Percentiles rank a stretch among this genome's conserved stretches.
phyloP scores from a whole-genome alignment of 2,113 vertebrate genomes.

The Dendropsophus ebraccatus region DNA sequence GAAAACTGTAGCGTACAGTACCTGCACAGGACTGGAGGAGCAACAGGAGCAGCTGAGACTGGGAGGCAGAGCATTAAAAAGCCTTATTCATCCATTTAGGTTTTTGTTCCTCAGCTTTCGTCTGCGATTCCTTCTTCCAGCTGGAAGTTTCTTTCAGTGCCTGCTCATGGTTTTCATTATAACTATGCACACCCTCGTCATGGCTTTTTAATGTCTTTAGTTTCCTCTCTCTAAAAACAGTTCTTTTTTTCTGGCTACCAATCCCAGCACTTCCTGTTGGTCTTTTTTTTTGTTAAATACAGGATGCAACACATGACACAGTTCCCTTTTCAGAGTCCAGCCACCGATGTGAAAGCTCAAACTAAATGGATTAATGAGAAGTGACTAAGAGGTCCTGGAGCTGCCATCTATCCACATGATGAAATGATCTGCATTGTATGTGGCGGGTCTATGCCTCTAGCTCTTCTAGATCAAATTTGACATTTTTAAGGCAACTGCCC shows the following conservation, averaged over 20 bases:
- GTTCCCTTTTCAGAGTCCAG: slow-evolving; percentile 57
- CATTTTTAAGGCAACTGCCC: background rate
- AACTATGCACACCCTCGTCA: slow-evolving; percentile 52
- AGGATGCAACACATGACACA: slow-evolving; percentile 60
- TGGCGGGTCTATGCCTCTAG: background rate
- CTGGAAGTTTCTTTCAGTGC: slow-evolving; percentile 46
- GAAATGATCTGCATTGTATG: slow-evolving; percentile 15
- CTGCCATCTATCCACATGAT: slow-evolving; percentile 37
- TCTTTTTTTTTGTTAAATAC: slow-evolving; percentile 57
- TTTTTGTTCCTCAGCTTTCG: slow-evolving; percentile 12
- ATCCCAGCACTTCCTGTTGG: slow-evolving; percentile 58
- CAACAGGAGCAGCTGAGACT: slow-evolving; percentile 26
- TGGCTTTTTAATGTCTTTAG: slow-evolving; percentile 59
- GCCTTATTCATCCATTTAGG: slow-evolving; percentile 41
- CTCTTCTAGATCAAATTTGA: background rate
- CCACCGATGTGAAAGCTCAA: slow-evolving; percentile 58
- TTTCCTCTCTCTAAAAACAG: slow-evolving; percentile 60
- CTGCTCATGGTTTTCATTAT: slow-evolving; percentile 58
- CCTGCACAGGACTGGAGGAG: slow-evolving; percentile 51
- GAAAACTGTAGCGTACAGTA: slow-evolving; percentile 20
- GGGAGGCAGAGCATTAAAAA: slow-evolving; percentile 44
- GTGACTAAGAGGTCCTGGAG: slow-evolving; percentile 52
- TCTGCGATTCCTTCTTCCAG: slow-evolving; percentile 34
- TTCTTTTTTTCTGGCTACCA: slow-evolving; percentile 56
- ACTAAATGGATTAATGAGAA: slow-evolving; percentile 56